Conservation (phyloP, 2,113 vertebrate species). For the Camelus bactrianus region DNA sequence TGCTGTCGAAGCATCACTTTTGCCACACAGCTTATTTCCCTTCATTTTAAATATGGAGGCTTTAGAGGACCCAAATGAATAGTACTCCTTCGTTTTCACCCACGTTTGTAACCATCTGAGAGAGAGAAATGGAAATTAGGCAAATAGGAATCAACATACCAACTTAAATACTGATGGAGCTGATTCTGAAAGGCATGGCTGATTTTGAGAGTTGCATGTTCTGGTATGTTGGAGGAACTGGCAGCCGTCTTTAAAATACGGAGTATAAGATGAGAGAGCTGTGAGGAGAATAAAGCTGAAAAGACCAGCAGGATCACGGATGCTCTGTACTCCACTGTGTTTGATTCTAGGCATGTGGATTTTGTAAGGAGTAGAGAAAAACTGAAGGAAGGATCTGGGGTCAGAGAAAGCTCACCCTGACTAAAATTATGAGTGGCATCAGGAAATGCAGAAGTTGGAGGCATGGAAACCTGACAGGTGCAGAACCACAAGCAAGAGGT, state of each 20-base stretch:
- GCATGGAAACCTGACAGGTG: not conserved
- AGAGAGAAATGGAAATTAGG: not conserved
- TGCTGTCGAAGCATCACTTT: slow-evolving; percentile 33
- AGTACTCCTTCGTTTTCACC: not conserved
- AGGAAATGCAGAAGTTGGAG: not conserved
- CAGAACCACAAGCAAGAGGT: no score
- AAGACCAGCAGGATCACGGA: not conserved
- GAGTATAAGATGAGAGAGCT: not conserved
- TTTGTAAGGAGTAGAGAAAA: not conserved
- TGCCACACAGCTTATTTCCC: slow-evolving; percentile 22
- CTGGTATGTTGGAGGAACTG: not conserved
- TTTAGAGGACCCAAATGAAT: not conserved
- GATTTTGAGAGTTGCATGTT: not conserved
- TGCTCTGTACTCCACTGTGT: not conserved
- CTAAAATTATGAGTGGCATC: not conserved
- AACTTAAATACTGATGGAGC: not conserved
- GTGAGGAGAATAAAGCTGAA: not conserved
- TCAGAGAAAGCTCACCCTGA: not conserved
- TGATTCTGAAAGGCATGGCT: not conserved
- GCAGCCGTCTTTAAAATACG: not conserved
- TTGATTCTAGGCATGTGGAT: not conserved
- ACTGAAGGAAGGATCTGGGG: not conserved
- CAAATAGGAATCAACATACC: not conserved
- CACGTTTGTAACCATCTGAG: not conserved
- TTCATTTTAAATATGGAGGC: slow-evolving; percentile 16